phyloP scores from a whole-genome alignment of 1,140 invertebrate genomes.

The Bombus waltoni region DNA sequence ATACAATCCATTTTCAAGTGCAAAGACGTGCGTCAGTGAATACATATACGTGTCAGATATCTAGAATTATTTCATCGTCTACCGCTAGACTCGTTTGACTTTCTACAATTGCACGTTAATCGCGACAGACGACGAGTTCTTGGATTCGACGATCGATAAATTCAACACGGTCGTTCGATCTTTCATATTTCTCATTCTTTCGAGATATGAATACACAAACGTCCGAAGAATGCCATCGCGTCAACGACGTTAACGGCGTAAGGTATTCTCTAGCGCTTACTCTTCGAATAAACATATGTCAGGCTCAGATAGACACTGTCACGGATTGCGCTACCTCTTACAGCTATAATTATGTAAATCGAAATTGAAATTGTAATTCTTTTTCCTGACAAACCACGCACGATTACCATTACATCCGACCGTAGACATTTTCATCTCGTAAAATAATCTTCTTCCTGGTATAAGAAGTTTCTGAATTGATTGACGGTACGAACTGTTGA shows the following conservation, averaged over 20 bases:
- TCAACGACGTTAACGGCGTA: no score
- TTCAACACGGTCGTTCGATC: background rate
- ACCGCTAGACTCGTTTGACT: no score
- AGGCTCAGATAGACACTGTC: no score
- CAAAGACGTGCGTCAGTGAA: background rate
- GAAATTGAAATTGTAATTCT: background rate
- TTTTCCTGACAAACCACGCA: background rate
- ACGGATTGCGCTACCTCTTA: background rate
- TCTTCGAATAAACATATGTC: no score
- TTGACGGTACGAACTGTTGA: no score
- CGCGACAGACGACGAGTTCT: background rate
- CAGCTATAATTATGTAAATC: background rate
- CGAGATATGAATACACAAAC: constrained; percentile 9
- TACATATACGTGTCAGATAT: background rate
- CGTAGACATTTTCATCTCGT: no score
- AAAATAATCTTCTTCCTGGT: no score
- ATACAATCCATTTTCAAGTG: background rate
- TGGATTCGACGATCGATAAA: background rate
- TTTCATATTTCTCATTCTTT: background rate
- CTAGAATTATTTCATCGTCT: no score
- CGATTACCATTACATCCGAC: no score
- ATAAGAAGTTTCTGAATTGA: no score
- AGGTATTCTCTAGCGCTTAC: no score
- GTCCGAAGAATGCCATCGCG: background rate
- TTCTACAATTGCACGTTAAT: background rate